phyloP scores from a whole-genome alignment of 2,888 invertebrate species.

The Apodemia hepburni region DNA sequence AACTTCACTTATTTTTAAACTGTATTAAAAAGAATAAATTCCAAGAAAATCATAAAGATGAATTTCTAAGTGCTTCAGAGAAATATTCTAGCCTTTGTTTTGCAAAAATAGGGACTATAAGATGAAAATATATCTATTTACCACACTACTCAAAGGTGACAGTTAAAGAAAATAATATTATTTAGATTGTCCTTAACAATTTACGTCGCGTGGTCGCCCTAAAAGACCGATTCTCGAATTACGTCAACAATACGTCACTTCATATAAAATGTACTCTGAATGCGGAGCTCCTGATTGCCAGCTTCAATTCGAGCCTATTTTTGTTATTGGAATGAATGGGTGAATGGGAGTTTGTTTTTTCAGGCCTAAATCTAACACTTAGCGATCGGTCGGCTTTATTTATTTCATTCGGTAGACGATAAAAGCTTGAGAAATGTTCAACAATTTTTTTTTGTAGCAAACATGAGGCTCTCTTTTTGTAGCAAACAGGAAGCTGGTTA shows the following conservation, averaged over 20 bases:
- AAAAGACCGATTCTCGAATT: conserved; percentile 13
- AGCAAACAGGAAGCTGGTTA: too few species aligned
- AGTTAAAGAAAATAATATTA: neutral
- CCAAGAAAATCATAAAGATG: too few species aligned
- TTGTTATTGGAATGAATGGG: conserved; percentile 20
- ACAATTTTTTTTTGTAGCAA: neutral
- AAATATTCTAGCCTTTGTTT: too few species aligned
- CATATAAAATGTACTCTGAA: conserved; percentile 26
- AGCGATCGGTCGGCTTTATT: neutral
- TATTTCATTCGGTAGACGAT: neutral
- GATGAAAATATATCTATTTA: too few species aligned
- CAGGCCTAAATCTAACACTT: conserved; percentile 7
- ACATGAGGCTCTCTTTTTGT: too few species aligned
- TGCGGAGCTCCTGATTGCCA: conserved; percentile 12
- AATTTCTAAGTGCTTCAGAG: too few species aligned
- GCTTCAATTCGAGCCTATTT: conserved; percentile 19
- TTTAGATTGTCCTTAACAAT: neutral
- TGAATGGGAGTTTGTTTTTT: conserved; percentile 21
- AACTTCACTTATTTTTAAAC: too few species aligned
- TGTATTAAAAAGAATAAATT: too few species aligned
- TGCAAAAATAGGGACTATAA: too few species aligned
- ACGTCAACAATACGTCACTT: conserved; percentile 26
- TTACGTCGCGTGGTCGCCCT: neutral
- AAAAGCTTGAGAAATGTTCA: neutral
- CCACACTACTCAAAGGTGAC: too few species aligned